Percentiles rank a stretch among this genome's conserved stretches.
phyloP scores from a whole-genome alignment of 2,888 invertebrate genomes.

The Brenthis hecate region DNA sequence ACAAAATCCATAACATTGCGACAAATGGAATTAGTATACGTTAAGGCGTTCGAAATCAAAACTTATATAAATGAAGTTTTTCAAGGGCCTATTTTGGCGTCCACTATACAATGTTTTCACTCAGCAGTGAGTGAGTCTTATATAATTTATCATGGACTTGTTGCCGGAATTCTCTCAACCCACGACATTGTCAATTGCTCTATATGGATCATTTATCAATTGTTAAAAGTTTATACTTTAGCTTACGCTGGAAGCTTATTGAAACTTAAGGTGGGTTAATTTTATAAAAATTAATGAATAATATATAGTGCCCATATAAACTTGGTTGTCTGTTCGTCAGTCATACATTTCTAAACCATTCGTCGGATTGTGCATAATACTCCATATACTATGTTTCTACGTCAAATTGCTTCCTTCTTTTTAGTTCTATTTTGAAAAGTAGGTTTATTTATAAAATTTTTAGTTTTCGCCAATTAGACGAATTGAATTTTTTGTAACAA shows the following conservation, averaged over 20 bases:
- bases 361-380: too few species aligned
- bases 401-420: too few species aligned
- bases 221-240: conserved; percentile 61
- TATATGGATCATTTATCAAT: conserved; percentile 65
- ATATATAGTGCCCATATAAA: background rate
- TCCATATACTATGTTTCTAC: too few species aligned
- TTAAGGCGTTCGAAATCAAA: conserved; percentile 56
- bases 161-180: conserved; percentile 46
- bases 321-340: too few species aligned
- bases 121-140: conserved; percentile 64
- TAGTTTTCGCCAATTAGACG: too few species aligned
- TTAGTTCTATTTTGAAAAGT: too few species aligned
- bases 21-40: conserved; percentile 56
- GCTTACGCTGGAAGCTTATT: conserved; percentile 57
- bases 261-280: conserved; percentile 53
- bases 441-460: too few species aligned
- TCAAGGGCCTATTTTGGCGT: conserved; percentile 59
- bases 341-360: too few species aligned
- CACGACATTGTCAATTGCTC: conserved; percentile 62
- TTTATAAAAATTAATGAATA: background rate
- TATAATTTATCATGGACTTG: conserved; percentile 63
- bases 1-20: conserved; percentile 49
- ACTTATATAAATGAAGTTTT: conserved; percentile 57
- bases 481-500: too few species aligned
- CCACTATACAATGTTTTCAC: conserved; percentile 65